Conservation (phyloP, 2,888 invertebrate genomes). For the Ceramica pisi region DNA sequence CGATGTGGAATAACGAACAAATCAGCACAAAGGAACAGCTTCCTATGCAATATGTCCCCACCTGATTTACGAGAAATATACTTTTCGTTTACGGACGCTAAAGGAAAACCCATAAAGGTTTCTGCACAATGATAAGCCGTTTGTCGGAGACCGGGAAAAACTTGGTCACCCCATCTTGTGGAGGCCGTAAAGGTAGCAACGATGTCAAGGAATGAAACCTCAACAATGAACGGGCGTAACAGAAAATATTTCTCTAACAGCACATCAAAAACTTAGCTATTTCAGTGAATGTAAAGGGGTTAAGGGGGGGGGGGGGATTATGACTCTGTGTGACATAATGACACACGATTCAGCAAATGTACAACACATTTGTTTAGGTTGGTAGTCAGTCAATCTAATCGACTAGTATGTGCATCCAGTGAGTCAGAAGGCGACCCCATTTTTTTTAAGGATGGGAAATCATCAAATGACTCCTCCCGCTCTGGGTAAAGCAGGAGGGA, state of each 20-base stretch:
- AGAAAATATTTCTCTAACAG: background rate
- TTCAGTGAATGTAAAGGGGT: background rate
- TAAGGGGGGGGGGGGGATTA: too few species aligned
- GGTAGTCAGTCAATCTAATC: too few species aligned
- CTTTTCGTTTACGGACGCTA: constrained; percentile 21
- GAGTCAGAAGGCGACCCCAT: too few species aligned
- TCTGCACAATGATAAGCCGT: constrained; percentile 16
- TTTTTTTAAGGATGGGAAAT: too few species aligned
- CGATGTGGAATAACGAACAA: constrained; percentile 37
- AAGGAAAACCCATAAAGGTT: constrained; percentile 1
- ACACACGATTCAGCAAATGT: too few species aligned
- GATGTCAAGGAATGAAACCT: background rate
- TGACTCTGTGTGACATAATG: background rate
- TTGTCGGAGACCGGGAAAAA: constrained; percentile 14
- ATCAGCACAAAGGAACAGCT: constrained; percentile 31
- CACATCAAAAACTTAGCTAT: background rate
- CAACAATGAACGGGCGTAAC: background rate
- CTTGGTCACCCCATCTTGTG: background rate
- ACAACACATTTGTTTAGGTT: too few species aligned
- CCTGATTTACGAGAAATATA: constrained; percentile 43
- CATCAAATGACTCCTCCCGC: too few species aligned
- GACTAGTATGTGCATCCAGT: too few species aligned
- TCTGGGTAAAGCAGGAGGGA: too few species aligned
- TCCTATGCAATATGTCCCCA: constrained; percentile 31
- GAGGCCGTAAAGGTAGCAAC: constrained; percentile 6